Evolutionary conservation across 2,113 vertebrate genomes (phyloP), one percentile per base, ranked within the genome.

Genomic region (Alethe castanea): DNA sequence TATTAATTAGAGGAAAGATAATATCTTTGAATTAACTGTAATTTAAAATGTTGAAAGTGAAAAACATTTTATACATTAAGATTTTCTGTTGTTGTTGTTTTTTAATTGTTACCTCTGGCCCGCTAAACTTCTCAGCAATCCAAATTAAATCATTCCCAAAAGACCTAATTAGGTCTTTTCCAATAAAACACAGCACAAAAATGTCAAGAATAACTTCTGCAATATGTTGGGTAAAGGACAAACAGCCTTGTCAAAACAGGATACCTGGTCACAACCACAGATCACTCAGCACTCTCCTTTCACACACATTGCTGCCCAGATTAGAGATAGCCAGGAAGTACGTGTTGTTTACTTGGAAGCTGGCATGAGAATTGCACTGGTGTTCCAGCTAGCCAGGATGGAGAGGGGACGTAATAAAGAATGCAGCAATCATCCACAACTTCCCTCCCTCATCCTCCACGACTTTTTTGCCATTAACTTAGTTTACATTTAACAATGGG

Each of bases 241-340:
- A 98, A 97, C 56, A 72, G 28, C 33, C 92, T 78, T 96, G 94
- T 97, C 97, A 96, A 94, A 97, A 97, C 97, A 97, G 97, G 98
- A 98, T 98, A 95, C 91, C 97, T 93, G 91, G 73, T 84, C 50
- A 73, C 73, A 92, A 62, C 48, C 80, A 67, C 61, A 73, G 85
- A 88, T 96, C 91, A 77, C 54, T 95, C 94, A 19, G 69, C 94
- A 52, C 87, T 92, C 74, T 83, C 79, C 85, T 89, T 94, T 93
- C 82, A 53, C 79, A 95, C 88, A 93, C 92, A 83, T 64, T 96
- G 93, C 96, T 96, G 93, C 90, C 74, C 90, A 87, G 97, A 95
- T 91, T 91, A 96, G 93, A 95, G 96, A 97, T 90, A 97, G 92
- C 76, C 95, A 87, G 97, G 98, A 98, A 98, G 91, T 47, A 11